Percentiles rank a stretch among this genome's conserved stretches.
Conservation (phyloP, 2,797 vertebrate species). For the Tragelaphus oryx region DNA sequence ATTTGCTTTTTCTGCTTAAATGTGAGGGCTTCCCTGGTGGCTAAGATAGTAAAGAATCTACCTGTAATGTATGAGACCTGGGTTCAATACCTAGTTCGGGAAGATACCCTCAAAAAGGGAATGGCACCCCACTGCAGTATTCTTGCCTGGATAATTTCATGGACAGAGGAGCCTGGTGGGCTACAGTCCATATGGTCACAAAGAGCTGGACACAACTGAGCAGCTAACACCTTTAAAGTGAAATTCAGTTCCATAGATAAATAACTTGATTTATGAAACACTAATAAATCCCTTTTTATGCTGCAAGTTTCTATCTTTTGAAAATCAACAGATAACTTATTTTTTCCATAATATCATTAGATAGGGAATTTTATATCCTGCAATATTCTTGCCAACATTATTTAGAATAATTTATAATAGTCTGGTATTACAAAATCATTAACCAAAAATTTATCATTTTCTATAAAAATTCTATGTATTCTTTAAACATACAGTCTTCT, state of each 20-base stretch:
- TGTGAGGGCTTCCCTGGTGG: not conserved
- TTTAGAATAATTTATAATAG: not conserved
- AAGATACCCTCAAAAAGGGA: not conserved
- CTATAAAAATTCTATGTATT: not conserved
- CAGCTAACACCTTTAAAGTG: not conserved
- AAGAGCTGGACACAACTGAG: not conserved
- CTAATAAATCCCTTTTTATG: not conserved
- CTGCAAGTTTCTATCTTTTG: not conserved
- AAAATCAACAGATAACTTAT: not conserved
- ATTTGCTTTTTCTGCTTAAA: too few relatives aligned
- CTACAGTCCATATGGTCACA: not conserved
- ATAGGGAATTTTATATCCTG: not conserved
- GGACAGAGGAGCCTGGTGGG: not conserved
- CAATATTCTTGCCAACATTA: not conserved
- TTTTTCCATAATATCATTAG: not conserved
- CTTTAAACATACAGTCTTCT: not conserved
- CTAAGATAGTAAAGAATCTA: not conserved
- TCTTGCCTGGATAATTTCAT: not conserved
- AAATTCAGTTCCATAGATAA: not conserved
- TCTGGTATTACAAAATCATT: not conserved
- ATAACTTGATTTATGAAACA: not conserved
- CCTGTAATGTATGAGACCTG: not conserved
- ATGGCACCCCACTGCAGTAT: not conserved
- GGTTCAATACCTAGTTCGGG: accelerated
- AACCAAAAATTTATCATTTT: not conserved